Evolutionary conservation across 2,888 invertebrate species (phyloP).

Genomic region (Leptura quadrifasciata): DNA sequence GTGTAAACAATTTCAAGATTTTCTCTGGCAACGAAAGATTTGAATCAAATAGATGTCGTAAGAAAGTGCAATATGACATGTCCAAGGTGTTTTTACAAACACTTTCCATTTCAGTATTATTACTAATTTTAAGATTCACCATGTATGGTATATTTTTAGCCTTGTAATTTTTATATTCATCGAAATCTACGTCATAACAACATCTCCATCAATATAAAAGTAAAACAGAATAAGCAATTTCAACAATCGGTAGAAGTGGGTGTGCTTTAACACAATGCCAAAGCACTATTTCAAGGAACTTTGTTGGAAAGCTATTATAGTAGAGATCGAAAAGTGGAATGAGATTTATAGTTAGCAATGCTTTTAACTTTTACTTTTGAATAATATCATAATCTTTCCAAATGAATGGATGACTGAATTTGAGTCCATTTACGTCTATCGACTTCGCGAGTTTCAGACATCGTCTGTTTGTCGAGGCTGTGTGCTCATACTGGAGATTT

Average conservation of each 20-base stretch:
- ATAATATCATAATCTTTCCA: slow-evolving; percentile 42
- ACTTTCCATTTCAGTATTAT: no score
- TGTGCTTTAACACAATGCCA: slow-evolving; percentile 1
- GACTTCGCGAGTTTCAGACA: slow-evolving; percentile 37
- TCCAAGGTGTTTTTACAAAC: no score
- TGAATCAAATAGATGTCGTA: no score
- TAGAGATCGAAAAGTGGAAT: slow-evolving; percentile 34
- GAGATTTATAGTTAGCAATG: slow-evolving; percentile 39
- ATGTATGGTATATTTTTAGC: no score
- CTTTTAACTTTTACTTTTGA: slow-evolving; percentile 45
- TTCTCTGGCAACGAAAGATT: no score
- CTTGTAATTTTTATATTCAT: no score
- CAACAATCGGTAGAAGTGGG: slow-evolving; percentile 3
- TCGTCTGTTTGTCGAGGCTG: slow-evolving; percentile 31
- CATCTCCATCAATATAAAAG: not conserved
- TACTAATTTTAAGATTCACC: no score
- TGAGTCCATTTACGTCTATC: slow-evolving; percentile 38
- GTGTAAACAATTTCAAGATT: no score
- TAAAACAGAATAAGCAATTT: not conserved
- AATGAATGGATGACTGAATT: slow-evolving; percentile 34
- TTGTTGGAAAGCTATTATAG: slow-evolving; percentile 36
- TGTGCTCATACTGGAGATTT: slow-evolving; percentile 18
- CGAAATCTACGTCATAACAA: no score
- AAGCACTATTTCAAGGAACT: slow-evolving; percentile 32
- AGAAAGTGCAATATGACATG: no score